A percentile compares a stretch with the other conserved stretches of the same genome.
These are phyloP conservation scores for Tethya wilhelma DNA, from an alignment of 37 sponge, comb jelly and placozoan genomes.

Conservation along the genomic window DNA sequence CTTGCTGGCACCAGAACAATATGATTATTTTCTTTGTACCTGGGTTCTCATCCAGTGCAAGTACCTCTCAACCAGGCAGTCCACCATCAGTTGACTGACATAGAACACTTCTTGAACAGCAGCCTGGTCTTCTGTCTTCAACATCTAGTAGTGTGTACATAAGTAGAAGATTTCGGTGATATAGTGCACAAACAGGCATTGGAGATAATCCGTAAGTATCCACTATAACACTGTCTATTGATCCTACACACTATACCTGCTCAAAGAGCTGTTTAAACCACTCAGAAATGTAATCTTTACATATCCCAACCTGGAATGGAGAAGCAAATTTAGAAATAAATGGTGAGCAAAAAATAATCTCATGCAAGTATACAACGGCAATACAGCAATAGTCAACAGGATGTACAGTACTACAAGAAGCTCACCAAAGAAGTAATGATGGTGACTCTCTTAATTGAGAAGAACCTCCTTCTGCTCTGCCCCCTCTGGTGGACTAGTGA, in stretches of 20 bases:
- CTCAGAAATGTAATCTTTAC: conserved; percentile 69
- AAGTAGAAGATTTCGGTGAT: no score
- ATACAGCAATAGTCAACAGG: no score
- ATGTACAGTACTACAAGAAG: no score
- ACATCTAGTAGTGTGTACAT: conserved; percentile 33
- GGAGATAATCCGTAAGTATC: no score
- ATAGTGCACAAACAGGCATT: no score
- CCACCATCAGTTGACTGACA: conserved; percentile 81
- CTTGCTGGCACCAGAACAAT: no score
- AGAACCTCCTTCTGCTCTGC: conserved; percentile 37
- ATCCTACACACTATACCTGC: no score
- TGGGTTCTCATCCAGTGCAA: conserved; percentile 74
- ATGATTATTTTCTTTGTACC: no score
- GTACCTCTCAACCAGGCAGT: conserved; percentile 73
- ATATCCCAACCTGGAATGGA: conserved; percentile 57
- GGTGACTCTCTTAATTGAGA: conserved; percentile 58
- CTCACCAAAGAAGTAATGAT: conserved; percentile 77
- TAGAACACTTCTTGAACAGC: conserved; percentile 41
- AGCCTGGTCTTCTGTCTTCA: conserved; percentile 66
- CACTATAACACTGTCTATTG: no score
- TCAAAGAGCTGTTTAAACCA: conserved; percentile 84
- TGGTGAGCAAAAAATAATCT: no score
- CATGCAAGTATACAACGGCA: neutral
- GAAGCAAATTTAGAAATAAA: no score
- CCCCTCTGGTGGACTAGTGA: conserved; percentile 58